Evolutionary conservation across 1,140 invertebrate genomes (phyloP).

Genomic region (Araneus ventricosus): DNA sequence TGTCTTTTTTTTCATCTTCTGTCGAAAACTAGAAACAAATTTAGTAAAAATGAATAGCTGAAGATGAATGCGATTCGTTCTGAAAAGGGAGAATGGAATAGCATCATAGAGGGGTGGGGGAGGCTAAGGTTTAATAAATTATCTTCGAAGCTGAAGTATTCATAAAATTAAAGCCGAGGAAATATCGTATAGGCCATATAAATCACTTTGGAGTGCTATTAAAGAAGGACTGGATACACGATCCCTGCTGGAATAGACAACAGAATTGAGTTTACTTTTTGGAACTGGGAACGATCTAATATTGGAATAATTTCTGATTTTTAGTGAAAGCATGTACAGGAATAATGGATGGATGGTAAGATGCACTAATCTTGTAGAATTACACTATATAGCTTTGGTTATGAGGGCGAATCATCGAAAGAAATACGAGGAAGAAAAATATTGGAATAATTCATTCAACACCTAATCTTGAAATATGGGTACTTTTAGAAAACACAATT

Average conservation of each 20-base stretch:
- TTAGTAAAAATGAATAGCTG: slow-evolving; percentile 22
- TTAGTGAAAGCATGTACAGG: no score
- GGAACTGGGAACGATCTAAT: no score
- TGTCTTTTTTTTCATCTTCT: not conserved
- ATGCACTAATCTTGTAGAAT: no score
- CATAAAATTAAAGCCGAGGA: slow-evolving; percentile 4
- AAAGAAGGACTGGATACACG: not conserved
- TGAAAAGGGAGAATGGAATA: not conserved
- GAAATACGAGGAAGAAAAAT: no score
- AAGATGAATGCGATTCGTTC: slow-evolving; percentile 1
- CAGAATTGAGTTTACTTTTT: not conserved
- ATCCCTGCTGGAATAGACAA: not conserved
- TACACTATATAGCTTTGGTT: no score
- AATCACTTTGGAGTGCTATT: not conserved
- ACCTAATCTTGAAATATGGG: no score
- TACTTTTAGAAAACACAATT: no score
- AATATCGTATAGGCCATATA: not conserved
- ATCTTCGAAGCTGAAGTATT: not conserved
- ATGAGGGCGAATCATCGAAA: no score
- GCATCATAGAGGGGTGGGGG: not conserved
- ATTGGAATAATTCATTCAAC: no score
- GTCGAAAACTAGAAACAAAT: slow-evolving; percentile 37
- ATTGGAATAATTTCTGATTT: no score
- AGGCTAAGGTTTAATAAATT: not conserved
- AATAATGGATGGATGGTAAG: no score